These are phyloP conservation scores for Rhamnusium bicolor DNA, from an alignment of 2,888 invertebrate genomes.

Conservation along the genomic window DNA sequence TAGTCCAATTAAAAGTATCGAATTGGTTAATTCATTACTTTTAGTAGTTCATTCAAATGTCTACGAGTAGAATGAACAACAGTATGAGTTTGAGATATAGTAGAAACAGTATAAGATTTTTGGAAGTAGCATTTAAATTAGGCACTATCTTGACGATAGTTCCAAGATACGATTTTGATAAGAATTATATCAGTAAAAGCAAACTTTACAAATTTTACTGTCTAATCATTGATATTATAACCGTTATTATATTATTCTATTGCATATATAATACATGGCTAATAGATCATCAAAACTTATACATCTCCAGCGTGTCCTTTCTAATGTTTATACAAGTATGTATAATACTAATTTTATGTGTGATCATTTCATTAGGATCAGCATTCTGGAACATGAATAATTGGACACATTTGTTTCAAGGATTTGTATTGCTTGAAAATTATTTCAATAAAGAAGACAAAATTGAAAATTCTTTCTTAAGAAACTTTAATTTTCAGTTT, in stretches of 20 bases:
- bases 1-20: no score
- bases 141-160: not conserved
- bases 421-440: not conserved
- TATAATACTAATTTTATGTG: not conserved
- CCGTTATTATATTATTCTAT: not conserved
- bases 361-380: not conserved
- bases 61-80: no score
- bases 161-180: not conserved
- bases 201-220: not conserved
- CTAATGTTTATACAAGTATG: not conserved
- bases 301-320: not conserved
- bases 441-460: not conserved
- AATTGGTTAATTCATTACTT: no score
- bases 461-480: not conserved
- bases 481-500: not conserved
- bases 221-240: not conserved
- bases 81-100: not conserved
- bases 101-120: not conserved
- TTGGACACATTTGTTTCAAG: not conserved
- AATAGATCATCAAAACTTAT: not conserved
- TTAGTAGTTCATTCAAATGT: no score
- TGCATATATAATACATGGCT: not conserved
- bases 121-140: not conserved
- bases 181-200: not conserved
- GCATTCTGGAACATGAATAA: not conserved